Evolutionary conservation across 1,140 invertebrate species (phyloP).

Genomic region (Ericerus pela): DNA sequence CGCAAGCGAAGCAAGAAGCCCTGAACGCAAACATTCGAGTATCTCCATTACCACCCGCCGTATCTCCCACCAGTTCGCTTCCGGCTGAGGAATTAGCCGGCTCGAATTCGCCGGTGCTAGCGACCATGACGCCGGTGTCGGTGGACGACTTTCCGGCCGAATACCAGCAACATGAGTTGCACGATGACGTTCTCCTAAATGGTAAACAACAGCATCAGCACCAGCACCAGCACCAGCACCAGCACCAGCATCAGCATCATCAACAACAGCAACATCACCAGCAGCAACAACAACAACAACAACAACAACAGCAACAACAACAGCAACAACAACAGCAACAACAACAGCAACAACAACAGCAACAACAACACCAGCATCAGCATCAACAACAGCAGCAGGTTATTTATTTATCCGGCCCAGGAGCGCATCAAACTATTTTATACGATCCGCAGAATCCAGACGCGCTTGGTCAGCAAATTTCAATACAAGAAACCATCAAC

Average conservation of each 20-base stretch:
- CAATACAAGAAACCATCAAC: constrained; percentile 8
- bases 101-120: constrained; percentile 19
- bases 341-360: too few species aligned
- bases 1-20: neutral
- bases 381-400: too few species aligned
- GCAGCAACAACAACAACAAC: too few species aligned
- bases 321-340: too few species aligned
- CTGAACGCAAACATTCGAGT: neutral
- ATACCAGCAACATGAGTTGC: constrained; percentile 19
- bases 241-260: too few species aligned
- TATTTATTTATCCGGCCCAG: constrained; percentile 16
- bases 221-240: too few species aligned
- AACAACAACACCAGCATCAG: too few species aligned
- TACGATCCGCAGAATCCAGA: constrained; percentile 16
- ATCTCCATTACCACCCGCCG: constrained; percentile 16
- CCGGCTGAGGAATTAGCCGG: constrained; percentile 14
- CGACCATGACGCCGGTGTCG: constrained; percentile 23
- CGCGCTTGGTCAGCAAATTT: constrained; percentile 1
- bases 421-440: constrained; percentile 16
- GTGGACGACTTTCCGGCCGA: constrained; percentile 19
- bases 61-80: constrained; percentile 12
- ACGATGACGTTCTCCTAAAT: constrained; percentile 11
- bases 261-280: too few species aligned
- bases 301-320: too few species aligned
- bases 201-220: too few species aligned